phyloP scores from a whole-genome alignment of 2,888 invertebrate genomes.

The Pedicia rivosa region DNA sequence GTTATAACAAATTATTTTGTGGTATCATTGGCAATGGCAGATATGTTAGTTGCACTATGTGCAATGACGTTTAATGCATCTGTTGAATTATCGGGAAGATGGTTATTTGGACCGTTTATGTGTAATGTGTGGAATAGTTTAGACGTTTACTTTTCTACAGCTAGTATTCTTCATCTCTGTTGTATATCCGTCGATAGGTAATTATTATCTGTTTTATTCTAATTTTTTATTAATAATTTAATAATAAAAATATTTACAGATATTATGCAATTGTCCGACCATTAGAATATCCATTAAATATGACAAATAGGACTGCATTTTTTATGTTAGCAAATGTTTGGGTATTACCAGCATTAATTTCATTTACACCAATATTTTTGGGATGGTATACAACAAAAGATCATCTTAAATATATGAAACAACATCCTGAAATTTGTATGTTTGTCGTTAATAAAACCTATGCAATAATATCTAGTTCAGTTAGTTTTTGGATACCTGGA shows the following conservation, averaged over 20 bases:
- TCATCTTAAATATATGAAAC: slow-evolving; percentile 37
- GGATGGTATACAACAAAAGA: slow-evolving; percentile 87
- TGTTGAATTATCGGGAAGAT: slow-evolving; percentile 66
- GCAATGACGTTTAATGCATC: slow-evolving; percentile 91
- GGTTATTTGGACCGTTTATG: slow-evolving; percentile 83
- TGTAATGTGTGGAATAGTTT: slow-evolving; percentile 94
- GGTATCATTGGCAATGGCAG: slow-evolving; percentile 84
- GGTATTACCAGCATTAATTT: slow-evolving; percentile 82
- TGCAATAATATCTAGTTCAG: slow-evolving; percentile 74
- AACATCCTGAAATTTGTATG: slow-evolving; percentile 58
- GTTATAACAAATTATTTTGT: slow-evolving; percentile 94
- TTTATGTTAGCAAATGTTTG: slow-evolving; percentile 80
- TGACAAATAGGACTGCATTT: slow-evolving; percentile 68
- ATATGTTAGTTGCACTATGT: slow-evolving; percentile 85
- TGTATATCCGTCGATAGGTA: slow-evolving; percentile 73
- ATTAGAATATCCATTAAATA: slow-evolving; percentile 80
- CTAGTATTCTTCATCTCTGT: slow-evolving; percentile 84
- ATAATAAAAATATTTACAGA: slow-evolving; percentile 24
- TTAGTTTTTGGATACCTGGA: slow-evolving; percentile 88
- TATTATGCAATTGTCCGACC: slow-evolving; percentile 91
- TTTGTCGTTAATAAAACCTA: slow-evolving; percentile 79
- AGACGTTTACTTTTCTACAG: slow-evolving; percentile 88
- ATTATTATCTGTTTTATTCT: slow-evolving; percentile 10
- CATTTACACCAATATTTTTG: slow-evolving; percentile 88
- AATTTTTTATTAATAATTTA: neutral